Evolutionary conservation across 2,797 vertebrate genomes (phyloP).

Genomic region (Ctenopoma multispine): DNA sequence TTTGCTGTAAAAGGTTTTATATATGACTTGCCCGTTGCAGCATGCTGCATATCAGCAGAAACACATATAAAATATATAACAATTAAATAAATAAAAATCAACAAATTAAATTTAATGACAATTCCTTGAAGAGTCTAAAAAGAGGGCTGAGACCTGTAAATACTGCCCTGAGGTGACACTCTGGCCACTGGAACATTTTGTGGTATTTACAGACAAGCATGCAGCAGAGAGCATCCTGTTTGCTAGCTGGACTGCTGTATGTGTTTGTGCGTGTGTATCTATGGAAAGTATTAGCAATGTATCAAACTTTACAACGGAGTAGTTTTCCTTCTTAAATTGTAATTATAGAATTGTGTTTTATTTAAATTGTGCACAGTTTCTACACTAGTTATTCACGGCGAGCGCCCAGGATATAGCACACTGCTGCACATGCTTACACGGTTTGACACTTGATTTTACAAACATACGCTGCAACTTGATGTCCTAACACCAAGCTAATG

Average conservation of each 20-base stretch:
- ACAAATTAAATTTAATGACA: neutral
- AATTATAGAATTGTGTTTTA: neutral
- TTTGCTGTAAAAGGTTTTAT: too few species aligned
- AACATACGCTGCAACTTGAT: neutral
- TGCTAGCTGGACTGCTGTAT: constrained; percentile 59
- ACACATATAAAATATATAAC: too few species aligned
- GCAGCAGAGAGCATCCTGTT: constrained; percentile 74
- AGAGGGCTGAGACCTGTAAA: neutral
- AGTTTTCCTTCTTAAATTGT: neutral
- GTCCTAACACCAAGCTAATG: neutral
- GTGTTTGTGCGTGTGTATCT: neutral
- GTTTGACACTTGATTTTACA: constrained; percentile 3
- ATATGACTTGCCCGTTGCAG: too few species aligned
- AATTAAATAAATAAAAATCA: too few species aligned
- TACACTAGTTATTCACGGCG: neutral
- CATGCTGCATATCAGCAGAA: too few species aligned
- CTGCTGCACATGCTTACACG: neutral
- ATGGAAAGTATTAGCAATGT: constrained; percentile 46
- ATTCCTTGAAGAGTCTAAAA: neutral
- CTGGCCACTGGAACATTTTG: constrained; percentile 74
- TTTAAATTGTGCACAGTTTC: neutral
- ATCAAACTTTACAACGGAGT: neutral
- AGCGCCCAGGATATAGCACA: neutral
- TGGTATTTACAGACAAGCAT: constrained; percentile 62
- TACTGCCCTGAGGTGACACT: constrained; percentile 33